A percentile compares a stretch with the other conserved stretches of the same genome.
phyloP scores from a whole-genome alignment of 2,888 invertebrate genomes.

The Drosophila acutilabella region DNA sequence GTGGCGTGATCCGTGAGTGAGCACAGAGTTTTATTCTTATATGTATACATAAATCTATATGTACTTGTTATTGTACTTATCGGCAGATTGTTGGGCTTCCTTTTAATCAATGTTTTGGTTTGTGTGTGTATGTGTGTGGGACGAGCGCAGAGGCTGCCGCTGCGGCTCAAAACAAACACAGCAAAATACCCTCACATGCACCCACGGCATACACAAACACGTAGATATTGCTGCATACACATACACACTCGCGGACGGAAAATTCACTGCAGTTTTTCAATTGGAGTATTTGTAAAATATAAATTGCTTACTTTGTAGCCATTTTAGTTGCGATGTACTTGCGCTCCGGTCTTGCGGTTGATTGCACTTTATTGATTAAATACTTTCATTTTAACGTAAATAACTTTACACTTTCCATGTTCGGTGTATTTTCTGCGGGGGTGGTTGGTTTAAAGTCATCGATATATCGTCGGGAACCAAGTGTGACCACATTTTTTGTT shows the following conservation, averaged over 20 bases:
- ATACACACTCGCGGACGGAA: slow-evolving; percentile 31
- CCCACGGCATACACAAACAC: slow-evolving; percentile 34
- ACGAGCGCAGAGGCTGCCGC: slow-evolving; percentile 42
- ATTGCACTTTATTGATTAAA: slow-evolving; percentile 50
- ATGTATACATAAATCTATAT: neutral
- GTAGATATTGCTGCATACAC: slow-evolving; percentile 31
- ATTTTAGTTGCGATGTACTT: slow-evolving; percentile 35
- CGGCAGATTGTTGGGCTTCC: slow-evolving; percentile 43
- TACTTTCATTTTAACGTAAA: slow-evolving; percentile 49
- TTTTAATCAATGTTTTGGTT: slow-evolving; percentile 1
- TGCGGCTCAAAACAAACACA: slow-evolving; percentile 69
- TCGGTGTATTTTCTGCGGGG: slow-evolving; percentile 48
- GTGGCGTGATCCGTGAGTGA: too few relatives aligned
- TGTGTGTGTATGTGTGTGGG: neutral
- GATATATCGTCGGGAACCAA: slow-evolving; percentile 20
- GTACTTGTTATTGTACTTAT: slow-evolving; percentile 41
- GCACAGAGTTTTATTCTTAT: too few relatives aligned
- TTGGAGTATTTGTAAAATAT: neutral
- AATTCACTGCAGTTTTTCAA: slow-evolving; percentile 23
- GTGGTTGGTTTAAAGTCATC: slow-evolving; percentile 34
- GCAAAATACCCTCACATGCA: slow-evolving; percentile 67
- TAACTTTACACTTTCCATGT: slow-evolving; percentile 53
- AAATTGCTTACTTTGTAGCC: slow-evolving; percentile 65
- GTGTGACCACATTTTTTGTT: slow-evolving; percentile 15
- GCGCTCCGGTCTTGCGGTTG: slow-evolving; percentile 3